Conservation (phyloP, 2,888 invertebrate species). For the Conchocele bisecta region DNA sequence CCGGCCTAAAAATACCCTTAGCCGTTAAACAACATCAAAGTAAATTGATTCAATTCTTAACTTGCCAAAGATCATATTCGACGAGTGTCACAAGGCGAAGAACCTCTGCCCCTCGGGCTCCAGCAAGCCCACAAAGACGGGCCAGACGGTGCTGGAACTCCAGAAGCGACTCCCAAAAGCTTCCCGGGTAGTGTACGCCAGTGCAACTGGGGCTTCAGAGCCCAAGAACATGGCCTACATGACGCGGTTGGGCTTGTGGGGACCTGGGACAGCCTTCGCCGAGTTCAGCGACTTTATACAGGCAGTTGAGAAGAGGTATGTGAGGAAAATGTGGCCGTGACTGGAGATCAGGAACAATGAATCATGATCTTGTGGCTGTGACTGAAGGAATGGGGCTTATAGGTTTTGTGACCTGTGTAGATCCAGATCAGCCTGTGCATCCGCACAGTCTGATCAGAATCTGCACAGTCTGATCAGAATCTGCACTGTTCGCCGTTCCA, state of each 20-base stretch:
- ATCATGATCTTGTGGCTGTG: too few relatives aligned
- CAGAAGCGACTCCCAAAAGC: constrained; percentile 97
- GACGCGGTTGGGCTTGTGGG: constrained; percentile 99
- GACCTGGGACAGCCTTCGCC: constrained; percentile 96
- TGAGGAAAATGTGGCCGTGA: too few relatives aligned
- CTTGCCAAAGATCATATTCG: constrained; percentile 92
- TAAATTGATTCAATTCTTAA: constrained; percentile 41
- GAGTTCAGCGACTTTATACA: constrained; percentile 97
- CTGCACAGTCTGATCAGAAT: too few relatives aligned
- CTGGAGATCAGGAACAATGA: too few relatives aligned
- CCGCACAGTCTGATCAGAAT: too few relatives aligned
- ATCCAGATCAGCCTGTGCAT: too few relatives aligned
- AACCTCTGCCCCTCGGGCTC: constrained; percentile 98
- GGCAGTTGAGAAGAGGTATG: constrained; percentile 95
- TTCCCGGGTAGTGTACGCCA: constrained; percentile 81
- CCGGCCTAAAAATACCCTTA: too few relatives aligned
- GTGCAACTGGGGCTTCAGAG: constrained; percentile 91
- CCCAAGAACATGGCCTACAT: constrained; percentile 99
- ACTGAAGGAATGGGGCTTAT: too few relatives aligned
- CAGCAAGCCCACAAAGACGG: constrained; percentile 99
- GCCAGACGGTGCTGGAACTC: constrained; percentile 95
- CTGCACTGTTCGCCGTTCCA: too few relatives aligned
- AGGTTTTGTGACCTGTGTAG: too few relatives aligned
- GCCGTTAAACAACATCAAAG: too few relatives aligned
- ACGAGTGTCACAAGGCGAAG: constrained; percentile 99